A percentile compares a stretch with the other conserved stretches of the same genome.
These are phyloP conservation scores for Erpobdella octoculata DNA, from an alignment of 2,888 invertebrate genomes.

Conservation along the genomic window DNA sequence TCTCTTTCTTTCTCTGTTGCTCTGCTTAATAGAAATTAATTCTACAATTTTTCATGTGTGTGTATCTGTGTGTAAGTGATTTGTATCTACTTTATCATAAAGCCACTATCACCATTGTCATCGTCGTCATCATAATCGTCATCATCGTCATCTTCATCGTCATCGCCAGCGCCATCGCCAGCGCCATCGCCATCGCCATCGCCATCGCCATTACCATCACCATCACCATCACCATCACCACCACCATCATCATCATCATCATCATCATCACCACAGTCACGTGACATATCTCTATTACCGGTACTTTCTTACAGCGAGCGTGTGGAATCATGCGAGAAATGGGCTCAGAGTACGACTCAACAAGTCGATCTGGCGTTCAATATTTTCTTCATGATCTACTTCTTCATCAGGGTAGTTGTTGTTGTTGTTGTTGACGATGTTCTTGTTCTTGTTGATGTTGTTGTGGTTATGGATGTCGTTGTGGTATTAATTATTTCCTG, in stretches of 20 bases:
- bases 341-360: slow-evolving; percentile 99
- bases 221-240: slow-evolving; percentile 22
- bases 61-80: no score
- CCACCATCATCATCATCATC: slow-evolving; percentile 26
- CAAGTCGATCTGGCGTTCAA: slow-evolving; percentile 99
- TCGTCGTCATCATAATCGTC: no score
- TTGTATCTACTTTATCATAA: no score
- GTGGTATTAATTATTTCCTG: no score
- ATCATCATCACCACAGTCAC: slow-evolving; percentile 19
- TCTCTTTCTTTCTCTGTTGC: no score
- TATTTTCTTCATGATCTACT: slow-evolving; percentile 99
- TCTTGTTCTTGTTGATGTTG: no score
- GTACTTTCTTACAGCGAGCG: slow-evolving; percentile 38
- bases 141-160: neutral
- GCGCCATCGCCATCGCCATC: slow-evolving; percentile 4
- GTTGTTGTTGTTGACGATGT: no score
- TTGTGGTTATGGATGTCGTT: no score
- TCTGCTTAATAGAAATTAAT: no score
- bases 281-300: no score
- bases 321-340: slow-evolving; percentile 97
- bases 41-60: no score
- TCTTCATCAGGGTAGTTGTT: slow-evolving; percentile 67
- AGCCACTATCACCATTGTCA: no score
- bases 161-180: neutral
- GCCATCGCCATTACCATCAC: neutral